Percentiles rank a stretch among this genome's conserved stretches.
phyloP scores from a whole-genome alignment of 2,888 invertebrate species.

The Limenitis camilla region DNA sequence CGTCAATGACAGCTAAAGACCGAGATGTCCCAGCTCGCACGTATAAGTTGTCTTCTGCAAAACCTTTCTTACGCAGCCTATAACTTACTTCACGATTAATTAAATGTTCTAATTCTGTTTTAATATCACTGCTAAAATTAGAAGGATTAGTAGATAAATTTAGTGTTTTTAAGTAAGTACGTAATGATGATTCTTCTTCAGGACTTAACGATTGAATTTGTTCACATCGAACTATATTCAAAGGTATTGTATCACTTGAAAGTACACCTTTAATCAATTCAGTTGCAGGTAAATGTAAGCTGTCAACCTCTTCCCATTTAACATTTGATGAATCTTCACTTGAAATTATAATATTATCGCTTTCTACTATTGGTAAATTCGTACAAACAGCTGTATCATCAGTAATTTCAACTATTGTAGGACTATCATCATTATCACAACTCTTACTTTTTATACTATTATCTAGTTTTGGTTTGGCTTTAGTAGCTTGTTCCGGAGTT shows the following conservation, averaged over 20 bases:
- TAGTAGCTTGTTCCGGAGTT: constrained; percentile 52
- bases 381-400: constrained; percentile 41
- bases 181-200: constrained; percentile 71
- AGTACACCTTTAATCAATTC: constrained; percentile 49
- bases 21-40: constrained; percentile 76
- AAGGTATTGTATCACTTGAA: constrained; percentile 56
- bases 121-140: constrained; percentile 53
- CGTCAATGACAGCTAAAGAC: constrained; percentile 84
- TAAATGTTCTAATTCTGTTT: constrained; percentile 61
- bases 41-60: constrained; percentile 50
- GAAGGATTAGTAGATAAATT: constrained; percentile 69
- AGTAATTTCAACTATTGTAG: constrained; percentile 60
- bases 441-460: constrained; percentile 62
- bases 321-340: constrained; percentile 79
- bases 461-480: constrained; percentile 47
- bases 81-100: constrained; percentile 62
- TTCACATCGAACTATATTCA: constrained; percentile 57
- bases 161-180: constrained; percentile 73
- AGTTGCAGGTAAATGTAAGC: constrained; percentile 43
- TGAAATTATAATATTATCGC: constrained; percentile 71
- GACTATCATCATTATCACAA: constrained; percentile 61
- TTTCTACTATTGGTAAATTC: constrained; percentile 52
- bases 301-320: constrained; percentile 73
- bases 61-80: constrained; percentile 54
- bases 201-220: constrained; percentile 53